Conservation (phyloP, 2,888 invertebrate genomes). For the Yponomeuta sedellus region DNA sequence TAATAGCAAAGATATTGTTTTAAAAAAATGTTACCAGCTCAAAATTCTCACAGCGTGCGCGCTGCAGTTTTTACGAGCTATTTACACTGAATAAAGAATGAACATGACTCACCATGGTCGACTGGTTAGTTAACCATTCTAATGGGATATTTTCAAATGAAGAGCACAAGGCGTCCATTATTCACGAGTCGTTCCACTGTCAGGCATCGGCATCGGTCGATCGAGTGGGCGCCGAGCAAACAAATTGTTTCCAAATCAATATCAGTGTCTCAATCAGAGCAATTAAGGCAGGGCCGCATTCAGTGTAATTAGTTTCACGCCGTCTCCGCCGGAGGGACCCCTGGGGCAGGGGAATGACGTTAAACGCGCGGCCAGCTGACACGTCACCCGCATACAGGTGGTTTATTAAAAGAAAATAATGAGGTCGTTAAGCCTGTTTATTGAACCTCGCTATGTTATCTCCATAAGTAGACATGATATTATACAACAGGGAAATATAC, state of each 20-base stretch:
- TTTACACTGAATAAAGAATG: conserved; percentile 69
- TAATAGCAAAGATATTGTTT: conserved; percentile 40
- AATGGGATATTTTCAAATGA: conserved; percentile 41
- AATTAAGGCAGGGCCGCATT: conserved; percentile 63
- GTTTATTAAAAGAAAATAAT: conserved; percentile 15
- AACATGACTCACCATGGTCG: conserved; percentile 63
- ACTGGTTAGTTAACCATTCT: conserved; percentile 54
- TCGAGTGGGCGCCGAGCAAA: conserved; percentile 31
- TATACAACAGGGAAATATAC: neutral
- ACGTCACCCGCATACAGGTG: conserved; percentile 13
- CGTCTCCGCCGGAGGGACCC: conserved; percentile 34
- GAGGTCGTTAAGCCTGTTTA: conserved; percentile 17
- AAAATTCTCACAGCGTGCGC: conserved; percentile 55
- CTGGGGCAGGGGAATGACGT: conserved; percentile 45
- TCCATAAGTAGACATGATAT: neutral
- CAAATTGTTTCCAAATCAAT: conserved; percentile 70
- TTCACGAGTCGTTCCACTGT: conserved; percentile 62
- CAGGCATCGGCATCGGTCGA: conserved; percentile 40
- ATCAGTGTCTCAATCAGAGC: conserved; percentile 74
- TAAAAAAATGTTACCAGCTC: conserved; percentile 28
- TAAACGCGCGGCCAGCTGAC: conserved; percentile 35
- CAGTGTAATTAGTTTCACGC: conserved; percentile 67
- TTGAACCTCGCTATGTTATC: neutral
- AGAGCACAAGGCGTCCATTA: conserved; percentile 55
- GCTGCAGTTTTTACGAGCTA: conserved; percentile 69